These are phyloP conservation scores for Hoplostethus mediterraneus DNA, from an alignment of 2,797 vertebrate species.

Conservation along the genomic window DNA sequence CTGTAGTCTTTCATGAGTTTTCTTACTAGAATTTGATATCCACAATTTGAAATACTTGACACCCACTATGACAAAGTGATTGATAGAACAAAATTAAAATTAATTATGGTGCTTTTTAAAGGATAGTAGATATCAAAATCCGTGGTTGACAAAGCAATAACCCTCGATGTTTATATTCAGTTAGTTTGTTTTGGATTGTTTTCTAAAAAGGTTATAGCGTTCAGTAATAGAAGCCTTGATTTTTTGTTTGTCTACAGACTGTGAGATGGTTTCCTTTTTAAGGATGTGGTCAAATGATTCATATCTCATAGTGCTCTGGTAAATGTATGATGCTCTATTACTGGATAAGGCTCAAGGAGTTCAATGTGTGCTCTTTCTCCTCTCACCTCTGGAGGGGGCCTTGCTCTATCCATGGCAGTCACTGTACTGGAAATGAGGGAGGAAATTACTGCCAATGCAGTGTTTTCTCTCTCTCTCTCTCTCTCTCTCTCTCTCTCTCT, in stretches of 20 bases:
- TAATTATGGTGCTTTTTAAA: no score
- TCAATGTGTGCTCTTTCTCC: constrained; percentile 7
- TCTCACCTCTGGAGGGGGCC: constrained; percentile 47
- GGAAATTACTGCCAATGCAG: constrained; percentile 46
- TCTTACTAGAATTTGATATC: not conserved
- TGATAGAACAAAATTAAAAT: no score
- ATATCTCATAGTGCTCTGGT: not conserved
- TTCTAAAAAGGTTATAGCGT: not conserved
- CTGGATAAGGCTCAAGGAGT: not conserved
- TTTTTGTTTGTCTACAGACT: not conserved
- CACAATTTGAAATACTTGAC: no score
- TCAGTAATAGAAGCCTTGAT: not conserved
- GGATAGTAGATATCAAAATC: no score
- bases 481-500: not conserved
- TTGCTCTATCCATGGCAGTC: constrained; percentile 36
- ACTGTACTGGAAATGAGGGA: constrained; percentile 37
- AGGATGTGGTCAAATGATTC: no score
- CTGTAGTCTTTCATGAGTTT: constrained; percentile 6
- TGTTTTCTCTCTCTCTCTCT: constrained; percentile 13
- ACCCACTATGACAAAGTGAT: no score
- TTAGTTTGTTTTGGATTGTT: no score
- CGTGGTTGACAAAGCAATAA: no score
- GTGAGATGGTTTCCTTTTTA: not conserved
- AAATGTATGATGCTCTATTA: not conserved
- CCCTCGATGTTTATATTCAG: no score